A percentile compares a stretch with the other conserved stretches of the same genome.
Conservation (phyloP, 2,888 invertebrate species). For the Panzeria rudis region DNA sequence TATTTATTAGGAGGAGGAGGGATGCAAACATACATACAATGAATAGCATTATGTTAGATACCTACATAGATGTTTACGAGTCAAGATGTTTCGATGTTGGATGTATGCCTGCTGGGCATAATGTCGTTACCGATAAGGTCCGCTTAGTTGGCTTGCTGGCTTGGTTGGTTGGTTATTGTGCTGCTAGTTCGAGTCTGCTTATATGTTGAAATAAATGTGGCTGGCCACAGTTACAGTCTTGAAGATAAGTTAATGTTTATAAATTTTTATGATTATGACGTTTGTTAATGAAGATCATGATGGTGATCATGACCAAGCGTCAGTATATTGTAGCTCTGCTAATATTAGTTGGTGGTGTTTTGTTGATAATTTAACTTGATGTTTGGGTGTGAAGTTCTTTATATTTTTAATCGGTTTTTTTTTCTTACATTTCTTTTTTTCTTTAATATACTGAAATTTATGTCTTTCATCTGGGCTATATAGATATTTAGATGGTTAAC, state of each 20-base stretch:
- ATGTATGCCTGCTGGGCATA: conserved; percentile 65
- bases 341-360: conserved; percentile 41
- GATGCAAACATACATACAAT: not conserved
- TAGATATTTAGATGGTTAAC: conserved; percentile 69
- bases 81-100: too few species aligned
- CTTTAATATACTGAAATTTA: conserved; percentile 75
- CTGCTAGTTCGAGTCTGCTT: conserved; percentile 29
- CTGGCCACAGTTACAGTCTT: conserved; percentile 7
- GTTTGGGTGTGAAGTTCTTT: conserved; percentile 74
- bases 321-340: conserved; percentile 30
- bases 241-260: conserved; percentile 30
- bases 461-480: conserved; percentile 61
- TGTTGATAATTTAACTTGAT: conserved; percentile 70
- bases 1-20: conserved; percentile 3
- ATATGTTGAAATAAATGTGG: conserved; percentile 13
- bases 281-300: conserved; percentile 56
- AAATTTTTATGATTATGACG: conserved; percentile 46
- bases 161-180: not conserved
- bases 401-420: conserved; percentile 72
- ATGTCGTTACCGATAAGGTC: conserved; percentile 68
- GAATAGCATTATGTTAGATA: conserved; percentile 2
- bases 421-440: conserved; percentile 13
- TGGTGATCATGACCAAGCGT: conserved; percentile 52
- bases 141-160: conserved; percentile 39
- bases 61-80: conserved; percentile 5